Base-by-base conservation (phyloP, 2,113 vertebrate species). In the Erythrocercus mccallii region DNA sequence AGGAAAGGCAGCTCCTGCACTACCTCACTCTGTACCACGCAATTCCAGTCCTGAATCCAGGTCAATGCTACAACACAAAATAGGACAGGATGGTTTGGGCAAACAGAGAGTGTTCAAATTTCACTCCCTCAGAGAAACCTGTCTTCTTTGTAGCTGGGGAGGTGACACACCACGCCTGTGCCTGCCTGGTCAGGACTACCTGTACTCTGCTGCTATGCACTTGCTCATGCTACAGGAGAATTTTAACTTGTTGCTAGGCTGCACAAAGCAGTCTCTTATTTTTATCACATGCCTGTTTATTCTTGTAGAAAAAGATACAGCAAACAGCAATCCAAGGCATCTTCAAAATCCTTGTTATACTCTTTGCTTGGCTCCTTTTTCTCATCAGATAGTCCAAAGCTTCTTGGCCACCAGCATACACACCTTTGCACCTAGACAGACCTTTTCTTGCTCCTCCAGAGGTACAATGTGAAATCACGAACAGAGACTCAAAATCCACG, bases 281-380 rank as follows among this genome's bases (percentile, higher is more conserved):
- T 97, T 97, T 95, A 97, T 95, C 76, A 53, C 65, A 88, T 53
- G 93, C 77, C 84, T 95, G 93, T 94, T 96, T 97, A 90, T 95
- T 95, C 86, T 83, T 82, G 79, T 56, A 88, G 86, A 85, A 94
- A 79, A 81, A 88, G 76, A 90, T 16, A 81, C 1, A 4, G 60
- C 62, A 95, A 94, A 92, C 13, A 93, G 68, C 85, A 89, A 87
- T 24, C 31, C 45, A 44, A 86, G 28, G 86, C 93, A 91, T 47
- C 69, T 65, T 86, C 48, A 70, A 86, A 96, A 94, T 23, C 74
- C 70, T 77, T 62, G 22, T 60, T 57, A 21, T 9, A 23, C 54
- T 82, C 74, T 56, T 53, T 4, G 2, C 27, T 72, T 69, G 22
- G 14, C 66, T 86, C 79, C 40, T 7, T 54, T 77, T 92, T 71